Percentiles rank a stretch among this genome's conserved stretches.
phyloP scores from a whole-genome alignment of 2,888 invertebrate species.

The Autographa gamma region DNA sequence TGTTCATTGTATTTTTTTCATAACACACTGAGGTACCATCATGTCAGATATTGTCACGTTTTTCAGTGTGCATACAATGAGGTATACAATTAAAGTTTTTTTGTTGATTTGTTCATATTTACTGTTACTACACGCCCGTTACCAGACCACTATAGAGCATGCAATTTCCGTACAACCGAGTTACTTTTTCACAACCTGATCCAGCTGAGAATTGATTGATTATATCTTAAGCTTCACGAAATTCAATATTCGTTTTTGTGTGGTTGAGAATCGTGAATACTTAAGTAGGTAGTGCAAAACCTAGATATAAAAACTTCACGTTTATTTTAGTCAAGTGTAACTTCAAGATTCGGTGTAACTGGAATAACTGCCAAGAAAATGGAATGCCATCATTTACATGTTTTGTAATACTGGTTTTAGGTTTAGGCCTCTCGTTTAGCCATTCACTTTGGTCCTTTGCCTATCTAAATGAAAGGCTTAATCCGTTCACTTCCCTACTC shows the following conservation, averaged over 20 bases:
- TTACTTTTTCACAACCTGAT: conserved; percentile 43
- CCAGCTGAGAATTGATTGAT: conserved; percentile 48
- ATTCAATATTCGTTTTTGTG: conserved; percentile 42
- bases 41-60: conserved; percentile 44
- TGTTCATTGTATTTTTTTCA: conserved; percentile 49
- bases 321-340: background rate
- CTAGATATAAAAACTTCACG: background rate
- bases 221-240: conserved; percentile 37
- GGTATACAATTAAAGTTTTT: conserved; percentile 16
- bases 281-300: conserved; percentile 28
- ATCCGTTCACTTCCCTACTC: background rate
- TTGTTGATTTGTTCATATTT: conserved; percentile 49
- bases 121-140: conserved; percentile 56
- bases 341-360: background rate
- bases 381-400: background rate
- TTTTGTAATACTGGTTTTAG: background rate
- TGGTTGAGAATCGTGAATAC: conserved; percentile 28
- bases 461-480: background rate
- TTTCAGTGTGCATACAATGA: conserved; percentile 38
- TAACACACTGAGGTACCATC: conserved; percentile 36
- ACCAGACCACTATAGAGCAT: conserved; percentile 33
- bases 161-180: conserved; percentile 33
- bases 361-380: background rate
- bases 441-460: conserved; percentile 4
- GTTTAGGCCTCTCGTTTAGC: conserved; percentile 4